These are phyloP conservation scores for Trinectes maculatus DNA, from an alignment of 2,113 vertebrate species.

Conservation along the genomic window DNA sequence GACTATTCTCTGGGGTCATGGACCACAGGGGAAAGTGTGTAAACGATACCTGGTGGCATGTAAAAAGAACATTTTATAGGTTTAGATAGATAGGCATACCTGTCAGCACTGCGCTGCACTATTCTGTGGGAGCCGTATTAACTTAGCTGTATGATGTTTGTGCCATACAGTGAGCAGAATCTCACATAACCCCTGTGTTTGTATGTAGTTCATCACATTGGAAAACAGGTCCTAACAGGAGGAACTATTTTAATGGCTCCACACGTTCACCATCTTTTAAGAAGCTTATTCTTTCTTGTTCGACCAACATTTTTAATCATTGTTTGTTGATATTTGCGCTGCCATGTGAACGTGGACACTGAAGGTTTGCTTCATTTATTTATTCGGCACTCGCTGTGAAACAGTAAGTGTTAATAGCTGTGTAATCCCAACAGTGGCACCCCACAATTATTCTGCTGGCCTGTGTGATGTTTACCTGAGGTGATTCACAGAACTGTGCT, in stretches of 20 bases:
- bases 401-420: constrained; percentile 53
- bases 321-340: constrained; percentile 12
- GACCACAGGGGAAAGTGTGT: constrained; percentile 63
- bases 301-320: not conserved
- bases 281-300: not conserved
- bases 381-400: constrained; percentile 23
- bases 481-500: constrained; percentile 49
- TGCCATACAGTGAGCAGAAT: not conserved
- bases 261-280: constrained; percentile 8
- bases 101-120: constrained; percentile 27
- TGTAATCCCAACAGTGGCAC: constrained; percentile 47
- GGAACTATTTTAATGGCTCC: not conserved
- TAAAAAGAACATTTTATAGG: constrained; percentile 65
- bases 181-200: not conserved
- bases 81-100: constrained; percentile 33
- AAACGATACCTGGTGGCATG: constrained; percentile 71
- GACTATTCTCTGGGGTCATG: constrained; percentile 57
- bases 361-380: constrained; percentile 15
- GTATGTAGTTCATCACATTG: not conserved
- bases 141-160: not conserved
- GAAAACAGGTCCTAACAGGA: constrained; percentile 3
- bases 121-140: not conserved
- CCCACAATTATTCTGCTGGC: constrained; percentile 57
- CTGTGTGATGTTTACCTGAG: constrained; percentile 64
- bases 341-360: constrained; percentile 11